Conservation (phyloP, 2,113 vertebrate genomes). For the Eptatretus burgeri region DNA sequence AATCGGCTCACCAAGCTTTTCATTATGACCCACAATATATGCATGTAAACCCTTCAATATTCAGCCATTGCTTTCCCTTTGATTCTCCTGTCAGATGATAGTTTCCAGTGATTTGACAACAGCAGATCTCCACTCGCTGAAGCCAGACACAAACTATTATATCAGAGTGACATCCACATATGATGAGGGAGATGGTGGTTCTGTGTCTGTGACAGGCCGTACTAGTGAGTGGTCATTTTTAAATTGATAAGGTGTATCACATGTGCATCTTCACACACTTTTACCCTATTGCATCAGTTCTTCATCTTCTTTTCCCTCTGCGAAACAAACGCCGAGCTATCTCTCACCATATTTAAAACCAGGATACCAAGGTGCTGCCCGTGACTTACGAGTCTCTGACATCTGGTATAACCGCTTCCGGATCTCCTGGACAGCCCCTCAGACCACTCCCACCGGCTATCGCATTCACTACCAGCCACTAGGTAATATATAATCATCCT, state of each 20-base stretch:
- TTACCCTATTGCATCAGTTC: too few species aligned
- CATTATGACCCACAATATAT: too few species aligned
- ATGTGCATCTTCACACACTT: too few species aligned
- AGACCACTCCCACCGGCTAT: slow-evolving; percentile 32
- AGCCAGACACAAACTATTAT: slow-evolving; percentile 47
- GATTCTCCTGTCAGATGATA: too few species aligned
- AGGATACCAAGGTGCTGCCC: too few species aligned
- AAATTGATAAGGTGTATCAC: too few species aligned
- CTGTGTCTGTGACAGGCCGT: background rate
- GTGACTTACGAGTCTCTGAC: slow-evolving; percentile 46
- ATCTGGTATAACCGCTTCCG: slow-evolving; percentile 68
- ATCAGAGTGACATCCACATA: slow-evolving; percentile 59
- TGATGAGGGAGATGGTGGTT: slow-evolving; percentile 22
- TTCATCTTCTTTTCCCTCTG: too few species aligned
- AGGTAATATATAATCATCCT: slow-evolving; percentile 16
- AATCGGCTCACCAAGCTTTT: too few species aligned
- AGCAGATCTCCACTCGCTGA: slow-evolving; percentile 30
- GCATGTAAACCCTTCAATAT: too few species aligned
- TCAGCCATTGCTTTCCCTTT: too few species aligned
- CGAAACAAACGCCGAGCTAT: too few species aligned
- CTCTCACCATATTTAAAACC: too few species aligned
- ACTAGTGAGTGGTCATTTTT: background rate
- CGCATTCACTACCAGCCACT: slow-evolving; percentile 54
- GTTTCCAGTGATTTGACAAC: background rate
- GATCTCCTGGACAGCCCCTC: slow-evolving; percentile 49